Conservation (phyloP, 2,113 vertebrate genomes). For the Xiphophorus couchianus region DNA sequence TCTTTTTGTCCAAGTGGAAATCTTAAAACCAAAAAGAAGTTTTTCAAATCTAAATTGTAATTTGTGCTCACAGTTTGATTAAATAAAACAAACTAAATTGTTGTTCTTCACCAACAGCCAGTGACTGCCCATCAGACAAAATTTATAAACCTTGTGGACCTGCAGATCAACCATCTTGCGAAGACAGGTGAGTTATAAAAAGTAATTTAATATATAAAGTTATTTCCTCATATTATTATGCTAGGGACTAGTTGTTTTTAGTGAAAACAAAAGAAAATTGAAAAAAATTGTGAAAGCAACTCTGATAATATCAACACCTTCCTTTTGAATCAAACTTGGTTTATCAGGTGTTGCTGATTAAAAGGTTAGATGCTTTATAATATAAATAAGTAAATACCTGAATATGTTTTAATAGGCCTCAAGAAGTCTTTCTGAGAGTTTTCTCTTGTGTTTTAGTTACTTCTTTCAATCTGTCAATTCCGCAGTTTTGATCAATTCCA, state of each 20-base stretch:
- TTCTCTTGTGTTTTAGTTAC: too few relatives aligned
- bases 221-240: background rate
- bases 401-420: too few relatives aligned
- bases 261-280: too few relatives aligned
- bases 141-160: slow-evolving; percentile 90
- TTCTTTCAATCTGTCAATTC: too few relatives aligned
- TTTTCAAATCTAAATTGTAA: background rate
- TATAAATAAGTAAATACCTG: too few relatives aligned
- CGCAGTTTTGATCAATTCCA: too few relatives aligned
- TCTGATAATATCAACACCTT: too few relatives aligned
- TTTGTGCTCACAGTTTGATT: background rate
- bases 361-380: too few relatives aligned
- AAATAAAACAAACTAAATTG: background rate
- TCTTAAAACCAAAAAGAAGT: background rate
- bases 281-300: too few relatives aligned
- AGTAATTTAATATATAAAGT: background rate
- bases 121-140: slow-evolving; percentile 79
- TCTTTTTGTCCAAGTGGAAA: background rate
- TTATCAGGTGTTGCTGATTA: too few relatives aligned
- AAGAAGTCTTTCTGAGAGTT: too few relatives aligned
- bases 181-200: slow-evolving; percentile 79
- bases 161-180: slow-evolving; percentile 82
- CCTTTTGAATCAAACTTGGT: too few relatives aligned
- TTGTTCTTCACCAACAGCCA: slow-evolving; percentile 71
- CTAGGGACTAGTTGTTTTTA: background rate